A percentile compares a stretch with the other conserved stretches of the same genome.
These are phyloP conservation scores for Stigmatopora nigra DNA, from an alignment of 2,113 vertebrate genomes.

Conservation along the genomic window DNA sequence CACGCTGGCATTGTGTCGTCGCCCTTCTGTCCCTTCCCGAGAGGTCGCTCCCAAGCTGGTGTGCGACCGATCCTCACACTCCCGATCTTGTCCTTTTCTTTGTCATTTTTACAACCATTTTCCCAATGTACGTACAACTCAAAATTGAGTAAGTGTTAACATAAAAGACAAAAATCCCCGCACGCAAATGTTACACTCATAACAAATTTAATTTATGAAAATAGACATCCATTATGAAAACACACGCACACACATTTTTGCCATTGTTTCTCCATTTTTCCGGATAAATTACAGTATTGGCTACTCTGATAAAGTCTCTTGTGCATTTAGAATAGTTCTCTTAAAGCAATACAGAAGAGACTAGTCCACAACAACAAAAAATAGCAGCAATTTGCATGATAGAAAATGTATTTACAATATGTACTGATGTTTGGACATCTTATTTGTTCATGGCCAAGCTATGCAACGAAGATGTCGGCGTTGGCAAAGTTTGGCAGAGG, in stretches of 20 bases:
- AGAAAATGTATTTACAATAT: slow-evolving; percentile 51
- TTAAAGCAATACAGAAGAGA: slow-evolving; percentile 36
- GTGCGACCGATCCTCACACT: slow-evolving; percentile 44
- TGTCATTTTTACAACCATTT: neutral
- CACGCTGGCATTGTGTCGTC: slow-evolving; percentile 51
- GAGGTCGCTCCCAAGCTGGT: slow-evolving; percentile 40
- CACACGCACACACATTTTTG: slow-evolving; percentile 34
- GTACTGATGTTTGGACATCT: slow-evolving; percentile 31
- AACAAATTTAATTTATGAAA: slow-evolving; percentile 70
- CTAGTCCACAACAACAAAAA: slow-evolving; percentile 33
- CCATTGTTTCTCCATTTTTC: slow-evolving; percentile 33
- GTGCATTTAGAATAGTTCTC: slow-evolving; percentile 42
- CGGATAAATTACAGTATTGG: slow-evolving; percentile 52
- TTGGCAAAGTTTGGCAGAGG: slow-evolving; percentile 69
- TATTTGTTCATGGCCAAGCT: slow-evolving; percentile 69
- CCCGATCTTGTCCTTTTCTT: neutral
- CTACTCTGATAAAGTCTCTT: slow-evolving; percentile 34
- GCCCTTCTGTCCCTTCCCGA: slow-evolving; percentile 51
- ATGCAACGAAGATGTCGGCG: slow-evolving; percentile 62
- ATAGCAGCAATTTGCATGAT: slow-evolving; percentile 57
- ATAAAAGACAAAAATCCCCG: neutral
- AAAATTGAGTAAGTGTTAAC: neutral
- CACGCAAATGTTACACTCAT: slow-evolving; percentile 39
- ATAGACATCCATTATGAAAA: slow-evolving; percentile 50
- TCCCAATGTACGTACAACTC: no score